These are phyloP conservation scores for Galaxias olidus DNA, from an alignment of 2,797 vertebrate species.

Conservation along the genomic window DNA sequence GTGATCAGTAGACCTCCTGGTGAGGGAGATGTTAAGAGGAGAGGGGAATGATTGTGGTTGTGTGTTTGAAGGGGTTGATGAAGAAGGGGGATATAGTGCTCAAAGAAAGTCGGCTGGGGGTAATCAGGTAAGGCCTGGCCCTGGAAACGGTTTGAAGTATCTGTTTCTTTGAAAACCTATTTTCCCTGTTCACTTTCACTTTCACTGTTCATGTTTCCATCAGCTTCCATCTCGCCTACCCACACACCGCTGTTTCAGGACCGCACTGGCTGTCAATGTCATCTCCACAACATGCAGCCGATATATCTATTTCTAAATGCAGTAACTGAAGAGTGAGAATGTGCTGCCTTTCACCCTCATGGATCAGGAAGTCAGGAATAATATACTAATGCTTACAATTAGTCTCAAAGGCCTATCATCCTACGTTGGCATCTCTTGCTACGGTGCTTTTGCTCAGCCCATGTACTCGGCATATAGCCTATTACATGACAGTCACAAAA, in stretches of 20 bases:
- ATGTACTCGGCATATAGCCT: no score
- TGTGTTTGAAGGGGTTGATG: conserved; percentile 17
- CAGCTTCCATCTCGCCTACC: not conserved
- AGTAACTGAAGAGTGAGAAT: not conserved
- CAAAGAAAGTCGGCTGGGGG: conserved; percentile 33
- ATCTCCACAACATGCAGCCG: not conserved
- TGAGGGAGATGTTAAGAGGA: no score
- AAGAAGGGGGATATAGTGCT: conserved; percentile 11
- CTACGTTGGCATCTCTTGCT: no score
- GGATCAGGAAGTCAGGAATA: no score
- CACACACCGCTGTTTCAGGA: not conserved
- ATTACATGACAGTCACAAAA: no score
- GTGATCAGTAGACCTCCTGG: no score
- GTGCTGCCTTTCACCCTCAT: not conserved
- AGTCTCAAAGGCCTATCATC: no score
- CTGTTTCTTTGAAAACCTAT: conserved; percentile 1
- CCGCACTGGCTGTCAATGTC: not conserved
- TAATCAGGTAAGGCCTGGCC: conserved; percentile 27
- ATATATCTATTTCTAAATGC: not conserved
- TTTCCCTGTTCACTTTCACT: not conserved
- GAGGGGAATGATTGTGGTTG: conserved; percentile 1
- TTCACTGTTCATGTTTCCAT: not conserved
- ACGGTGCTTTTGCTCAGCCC: no score
- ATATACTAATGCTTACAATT: no score
- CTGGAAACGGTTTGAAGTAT: not conserved